A percentile compares a stretch with the other conserved stretches of the same genome.
phyloP scores from a whole-genome alignment of 2,113 vertebrate genomes.

The Varanus salvator region DNA sequence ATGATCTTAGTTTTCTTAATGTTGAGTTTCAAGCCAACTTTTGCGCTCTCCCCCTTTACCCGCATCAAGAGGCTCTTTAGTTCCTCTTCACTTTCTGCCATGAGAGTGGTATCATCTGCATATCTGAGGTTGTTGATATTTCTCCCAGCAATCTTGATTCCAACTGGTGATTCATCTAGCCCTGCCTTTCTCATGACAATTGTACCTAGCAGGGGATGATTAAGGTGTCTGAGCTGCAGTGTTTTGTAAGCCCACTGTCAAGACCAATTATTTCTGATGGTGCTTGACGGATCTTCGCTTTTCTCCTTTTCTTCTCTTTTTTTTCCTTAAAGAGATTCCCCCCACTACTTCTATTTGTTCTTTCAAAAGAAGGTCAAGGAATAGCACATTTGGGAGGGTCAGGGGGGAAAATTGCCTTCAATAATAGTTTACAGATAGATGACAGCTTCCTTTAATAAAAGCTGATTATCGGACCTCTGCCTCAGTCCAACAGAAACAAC shows the following conservation, averaged over 20 bases:
- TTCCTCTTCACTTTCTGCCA: too few relatives aligned
- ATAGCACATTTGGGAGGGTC: slow-evolving; percentile 1
- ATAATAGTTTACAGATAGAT: not conserved
- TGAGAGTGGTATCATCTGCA: too few relatives aligned
- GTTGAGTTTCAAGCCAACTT: too few relatives aligned
- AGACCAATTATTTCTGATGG: slow-evolving; percentile 47
- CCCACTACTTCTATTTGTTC: slow-evolving; percentile 15
- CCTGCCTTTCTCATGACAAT: too few relatives aligned
- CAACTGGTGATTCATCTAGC: too few relatives aligned
- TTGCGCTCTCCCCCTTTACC: too few relatives aligned
- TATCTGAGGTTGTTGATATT: too few relatives aligned
- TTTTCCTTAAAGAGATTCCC: slow-evolving; percentile 3
- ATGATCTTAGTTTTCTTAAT: too few relatives aligned
- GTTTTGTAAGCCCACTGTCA: slow-evolving; percentile 48
- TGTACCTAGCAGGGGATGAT: slow-evolving; percentile 35
- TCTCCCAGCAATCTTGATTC: too few relatives aligned
- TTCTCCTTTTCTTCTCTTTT: not conserved
- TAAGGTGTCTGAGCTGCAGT: slow-evolving; percentile 36
- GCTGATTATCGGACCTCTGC: slow-evolving; percentile 24
- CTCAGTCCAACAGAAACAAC: slow-evolving; percentile 1
- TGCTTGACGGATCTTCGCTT: slow-evolving; percentile 24
- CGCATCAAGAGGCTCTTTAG: too few relatives aligned
- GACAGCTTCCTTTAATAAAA: slow-evolving; percentile 39
- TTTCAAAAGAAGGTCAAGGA: slow-evolving; percentile 36
- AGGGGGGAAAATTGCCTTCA: not conserved